Base-by-base conservation (phyloP, 2,113 vertebrate genomes). In the Pangasianodon gigas region DNA sequence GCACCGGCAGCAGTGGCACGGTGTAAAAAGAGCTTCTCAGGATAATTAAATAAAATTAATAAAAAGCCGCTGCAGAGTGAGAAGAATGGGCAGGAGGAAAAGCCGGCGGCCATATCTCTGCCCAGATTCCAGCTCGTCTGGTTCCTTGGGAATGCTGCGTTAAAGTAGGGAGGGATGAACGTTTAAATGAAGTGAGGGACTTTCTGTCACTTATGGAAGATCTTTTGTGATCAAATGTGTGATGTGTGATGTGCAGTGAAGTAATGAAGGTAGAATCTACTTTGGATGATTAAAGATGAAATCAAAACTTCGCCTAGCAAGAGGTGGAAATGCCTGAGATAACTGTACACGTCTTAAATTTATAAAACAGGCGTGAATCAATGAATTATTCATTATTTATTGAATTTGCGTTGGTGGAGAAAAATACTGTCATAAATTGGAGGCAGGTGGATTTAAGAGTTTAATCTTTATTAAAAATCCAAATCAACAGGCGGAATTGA, bases 31-130 rank as follows among this genome's bases (percentile, higher is more conserved):
- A 90, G 92, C 92, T 94, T 94, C 92, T 92, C 92, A 93, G 93
- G 93, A 96, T 96, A 96, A 96, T 96, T 96, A 96, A 96, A 96
- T 96, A 95, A 96, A 96, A 96, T 96, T 94, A 94, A 95, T 95
- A 95, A 95, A 94, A 94, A 93, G 74, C 86, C 74, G 92, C 88
- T 84, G 89, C 92, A 44, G 85, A 90, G 90, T 91, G 90, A 62
- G 88, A 92, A 89, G 92, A 96, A 94, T 92, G 89, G 90, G 88
- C 89, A 87, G 58, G 87, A 90, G 93, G 92, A 90, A 90, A 91
- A 93, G 91, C 95, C 92, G 56, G 89, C 90, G 94, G 94, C 93
- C 92, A 94, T 94, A 94, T 95, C 94, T 92, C 91, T 90, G 91
- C 93, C 94, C 91, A 80, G 92, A 94, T 95, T 95, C 91, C 90